Evolutionary conservation across 2,888 invertebrate species (phyloP), one percentile per base, ranked within the genome.

Genomic region (Harpalus rubripes): DNA sequence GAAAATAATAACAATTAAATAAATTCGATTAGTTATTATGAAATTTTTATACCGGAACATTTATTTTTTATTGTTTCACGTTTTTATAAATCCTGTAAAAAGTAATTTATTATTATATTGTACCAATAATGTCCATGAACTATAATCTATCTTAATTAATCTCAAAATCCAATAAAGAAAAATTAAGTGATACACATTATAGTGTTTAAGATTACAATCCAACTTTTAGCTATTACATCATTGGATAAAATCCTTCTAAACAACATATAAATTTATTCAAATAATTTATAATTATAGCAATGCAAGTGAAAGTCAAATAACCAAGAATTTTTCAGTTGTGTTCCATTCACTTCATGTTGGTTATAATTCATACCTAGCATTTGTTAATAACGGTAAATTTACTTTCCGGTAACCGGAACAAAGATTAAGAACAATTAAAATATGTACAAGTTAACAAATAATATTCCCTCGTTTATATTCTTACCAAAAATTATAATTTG

Each of bases 241-340:
- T 58, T 8, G 12, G n/a, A 4, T 56, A n/a, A 78, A 59, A 59
- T 78, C 58, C 44, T 26, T n/a, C 68, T 58, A 10, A 61, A 39
- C 39, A 41, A 61, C 32, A 39, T 79, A 59, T 79, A 61, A 61
- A 59, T 79, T 79, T 61, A 79, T 79, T 79, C 61, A 79, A 61
- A 78, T 78, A 79, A 59, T 79, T 79, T 39, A n/a, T 79, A 79
- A 78, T 78, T 78, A 78, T 58, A 56, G 58, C 15, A 61, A 79
- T 58, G 79, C 32, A 61, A 61, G 79, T 79, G 79, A 79, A 79
- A 79, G 79, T 74, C 22, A 74, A 74, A 74, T 79, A 79, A 15
- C 79, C 32, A 41, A 79, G 79, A 79, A 59, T 79, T 79, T 79
- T 79, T 61, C 58, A 58, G 59, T 61, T 61, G 59, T 79, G 72